Evolutionary conservation across 2,888 invertebrate species (phyloP).

Genomic region (Mimas tiliae): DNA sequence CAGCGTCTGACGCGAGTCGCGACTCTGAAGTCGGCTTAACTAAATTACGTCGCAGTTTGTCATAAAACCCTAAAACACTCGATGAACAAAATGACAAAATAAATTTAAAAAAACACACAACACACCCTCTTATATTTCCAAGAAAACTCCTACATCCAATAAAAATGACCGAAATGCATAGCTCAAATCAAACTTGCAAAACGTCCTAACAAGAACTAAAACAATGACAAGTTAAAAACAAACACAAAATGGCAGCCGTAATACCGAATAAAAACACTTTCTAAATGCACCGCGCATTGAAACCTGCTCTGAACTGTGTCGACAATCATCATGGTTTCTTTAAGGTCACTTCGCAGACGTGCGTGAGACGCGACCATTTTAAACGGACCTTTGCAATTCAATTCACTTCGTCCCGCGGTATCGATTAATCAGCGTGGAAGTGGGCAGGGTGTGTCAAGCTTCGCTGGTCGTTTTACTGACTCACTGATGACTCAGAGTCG

Average conservation of each 20-base stretch:
- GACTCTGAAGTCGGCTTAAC: too few relatives aligned
- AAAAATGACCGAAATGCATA: too few relatives aligned
- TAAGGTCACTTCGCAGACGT: slow-evolving; percentile 50
- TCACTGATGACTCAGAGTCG: slow-evolving; percentile 8
- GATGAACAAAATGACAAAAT: too few relatives aligned
- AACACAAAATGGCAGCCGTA: not conserved
- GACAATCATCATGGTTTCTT: slow-evolving; percentile 40
- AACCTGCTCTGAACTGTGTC: slow-evolving; percentile 33
- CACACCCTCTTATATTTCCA: too few relatives aligned
- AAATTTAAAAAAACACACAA: too few relatives aligned
- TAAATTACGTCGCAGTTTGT: too few relatives aligned
- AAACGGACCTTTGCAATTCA: slow-evolving; percentile 44
- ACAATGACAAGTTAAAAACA: not conserved
- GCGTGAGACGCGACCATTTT: slow-evolving; percentile 57
- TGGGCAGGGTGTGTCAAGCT: slow-evolving; percentile 47
- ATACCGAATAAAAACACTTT: not conserved
- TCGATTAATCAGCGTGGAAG: slow-evolving; percentile 18
- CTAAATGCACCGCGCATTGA: slow-evolving; percentile 24
- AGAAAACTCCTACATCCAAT: too few relatives aligned
- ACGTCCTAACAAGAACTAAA: too few relatives aligned
- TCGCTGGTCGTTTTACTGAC: slow-evolving; percentile 42
- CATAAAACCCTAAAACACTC: too few relatives aligned
- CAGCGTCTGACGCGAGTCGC: too few relatives aligned
- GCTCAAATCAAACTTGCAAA: not conserved
- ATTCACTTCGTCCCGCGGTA: slow-evolving; percentile 39